These are phyloP conservation scores for Auanema sp. DNA, from an alignment of 2,888 invertebrate genomes.

Conservation along the genomic window DNA sequence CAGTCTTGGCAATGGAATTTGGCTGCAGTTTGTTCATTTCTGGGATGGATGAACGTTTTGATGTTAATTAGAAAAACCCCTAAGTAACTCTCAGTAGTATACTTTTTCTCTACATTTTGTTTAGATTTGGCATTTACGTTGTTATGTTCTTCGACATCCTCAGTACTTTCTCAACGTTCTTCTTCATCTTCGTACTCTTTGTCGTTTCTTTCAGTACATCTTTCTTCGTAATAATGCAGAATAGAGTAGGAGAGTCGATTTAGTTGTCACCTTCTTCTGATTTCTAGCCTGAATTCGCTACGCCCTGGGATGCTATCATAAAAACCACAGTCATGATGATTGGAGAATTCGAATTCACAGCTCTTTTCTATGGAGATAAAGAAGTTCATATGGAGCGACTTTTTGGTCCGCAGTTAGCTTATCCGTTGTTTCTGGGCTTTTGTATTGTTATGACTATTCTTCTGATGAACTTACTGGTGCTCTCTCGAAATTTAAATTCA, in stretches of 20 bases:
- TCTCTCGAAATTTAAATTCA: too few relatives aligned
- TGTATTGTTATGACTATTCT: conserved; percentile 64
- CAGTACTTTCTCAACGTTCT: conserved; percentile 65
- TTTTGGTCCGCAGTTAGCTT: conserved; percentile 59
- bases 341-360: conserved; percentile 65
- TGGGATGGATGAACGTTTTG: conserved; percentile 66
- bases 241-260: conserved; percentile 40
- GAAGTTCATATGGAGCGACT: conserved; percentile 25
- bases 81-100: not conserved
- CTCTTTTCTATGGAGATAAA: conserved; percentile 61
- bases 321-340: conserved; percentile 66
- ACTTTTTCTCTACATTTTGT: too few relatives aligned
- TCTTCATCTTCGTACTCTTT: conserved; percentile 65
- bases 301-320: conserved; percentile 56
- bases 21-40: conserved; percentile 67
- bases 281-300: conserved; percentile 59
- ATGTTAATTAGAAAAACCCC: conserved; percentile 65
- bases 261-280: not conserved
- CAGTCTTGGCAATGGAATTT: conserved; percentile 69
- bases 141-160: conserved; percentile 66
- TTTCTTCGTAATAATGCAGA: conserved; percentile 59
- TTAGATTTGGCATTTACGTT: conserved; percentile 65
- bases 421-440: conserved; percentile 65
- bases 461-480: conserved; percentile 66
- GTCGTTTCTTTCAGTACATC: conserved; percentile 49